Percentiles rank a stretch among this genome's conserved stretches.
phyloP scores from a whole-genome alignment of 2,113 vertebrate genomes.

The Petrocephalus zakoni region DNA sequence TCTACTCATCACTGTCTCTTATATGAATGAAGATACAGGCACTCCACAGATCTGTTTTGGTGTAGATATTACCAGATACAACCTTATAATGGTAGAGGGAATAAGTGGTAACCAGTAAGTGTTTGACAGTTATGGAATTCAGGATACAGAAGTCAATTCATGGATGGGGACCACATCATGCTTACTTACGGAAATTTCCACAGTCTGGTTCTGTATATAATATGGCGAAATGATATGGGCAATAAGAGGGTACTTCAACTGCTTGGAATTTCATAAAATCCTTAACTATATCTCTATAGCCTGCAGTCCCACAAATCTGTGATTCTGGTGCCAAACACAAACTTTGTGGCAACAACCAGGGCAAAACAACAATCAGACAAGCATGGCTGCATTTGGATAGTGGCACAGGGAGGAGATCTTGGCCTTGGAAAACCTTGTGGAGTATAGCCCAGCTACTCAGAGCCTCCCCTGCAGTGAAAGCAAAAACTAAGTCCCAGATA shows the following conservation, averaged over 20 bases:
- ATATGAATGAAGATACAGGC: not conserved
- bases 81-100: not conserved
- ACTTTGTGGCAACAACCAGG: too few species aligned
- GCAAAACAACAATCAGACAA: too few species aligned
- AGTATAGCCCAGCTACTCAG: not conserved
- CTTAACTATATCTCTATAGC: too few species aligned
- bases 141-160: not conserved
- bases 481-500: not conserved
- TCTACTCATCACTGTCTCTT: too few species aligned
- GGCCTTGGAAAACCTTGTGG: not conserved
- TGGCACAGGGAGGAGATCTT: not conserved
- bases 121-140: not conserved
- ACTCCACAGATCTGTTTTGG: not conserved
- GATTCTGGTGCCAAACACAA: too few species aligned
- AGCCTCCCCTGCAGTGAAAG: not conserved
- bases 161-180: not conserved
- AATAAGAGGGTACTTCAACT: too few species aligned
- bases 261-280: too few species aligned
- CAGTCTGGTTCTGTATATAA: not conserved
- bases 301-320: too few species aligned
- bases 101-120: not conserved
- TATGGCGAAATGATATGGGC: too few species aligned
- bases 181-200: not conserved
- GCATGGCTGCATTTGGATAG: too few species aligned
- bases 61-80: not conserved